These are phyloP conservation scores for Acridotheres tristis DNA, from an alignment of 2,797 vertebrate genomes.

Conservation along the genomic window DNA sequence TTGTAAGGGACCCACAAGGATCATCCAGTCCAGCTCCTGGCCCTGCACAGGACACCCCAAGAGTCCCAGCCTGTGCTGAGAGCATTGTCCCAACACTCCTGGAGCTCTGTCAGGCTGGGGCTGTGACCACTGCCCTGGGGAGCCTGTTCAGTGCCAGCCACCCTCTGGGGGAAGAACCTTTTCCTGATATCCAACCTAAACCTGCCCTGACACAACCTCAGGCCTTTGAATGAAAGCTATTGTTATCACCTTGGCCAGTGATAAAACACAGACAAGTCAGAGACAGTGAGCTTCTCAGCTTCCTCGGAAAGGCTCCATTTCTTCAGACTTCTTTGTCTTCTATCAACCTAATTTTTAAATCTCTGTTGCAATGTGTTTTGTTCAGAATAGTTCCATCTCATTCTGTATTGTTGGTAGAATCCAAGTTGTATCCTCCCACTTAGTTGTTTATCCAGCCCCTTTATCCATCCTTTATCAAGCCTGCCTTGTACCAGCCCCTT, in stretches of 20 bases:
- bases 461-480: no score
- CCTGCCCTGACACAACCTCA: not conserved
- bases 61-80: fast-evolving
- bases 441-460: no score
- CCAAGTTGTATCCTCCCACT: no score
- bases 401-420: no score
- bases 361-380: no score
- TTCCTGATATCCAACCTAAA: not conserved
- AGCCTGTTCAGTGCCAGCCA: not conserved
- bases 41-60: not conserved
- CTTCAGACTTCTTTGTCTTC: not conserved
- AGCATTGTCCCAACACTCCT: not conserved
- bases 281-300: not conserved
- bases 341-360: not conserved
- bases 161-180: not conserved
- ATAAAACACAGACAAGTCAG: not conserved
- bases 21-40: fast-evolving
- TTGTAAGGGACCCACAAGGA: not conserved
- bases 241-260: not conserved
- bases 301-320: not conserved
- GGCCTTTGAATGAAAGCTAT: not conserved
- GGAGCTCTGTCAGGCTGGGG: not conserved
- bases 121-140: not conserved
- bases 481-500: no score
- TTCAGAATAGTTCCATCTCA: no score